Base-by-base conservation (phyloP, 2,888 invertebrate genomes). In the Mimachlamys varia region DNA sequence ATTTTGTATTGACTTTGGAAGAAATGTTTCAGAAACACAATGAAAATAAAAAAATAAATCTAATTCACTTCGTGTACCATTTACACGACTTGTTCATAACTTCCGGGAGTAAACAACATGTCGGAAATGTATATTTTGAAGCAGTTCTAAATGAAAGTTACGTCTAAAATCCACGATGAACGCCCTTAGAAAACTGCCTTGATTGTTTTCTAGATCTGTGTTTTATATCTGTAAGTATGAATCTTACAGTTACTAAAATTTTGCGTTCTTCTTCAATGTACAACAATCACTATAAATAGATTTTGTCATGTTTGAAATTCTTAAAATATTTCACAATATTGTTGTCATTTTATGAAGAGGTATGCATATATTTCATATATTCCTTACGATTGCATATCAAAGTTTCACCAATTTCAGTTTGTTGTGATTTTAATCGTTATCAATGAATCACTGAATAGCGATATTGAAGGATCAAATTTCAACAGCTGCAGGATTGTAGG, bases 101-200 rank as follows among this genome's bases (percentile, higher is more conserved):
- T 76, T 76, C 76, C 76, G 76, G 76, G 76, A 76, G 76, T 76
- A 76, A 76, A 76, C 76, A 76, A 76, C 76, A 76, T 76, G 76
- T 76, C 76, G 76, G 76, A 76, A 76, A 76, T 76, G 76, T 76
- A 27, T 76, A 76, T 33, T 76, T 76, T 76, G 27, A 27, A 76
- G 76, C 3, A 33, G 76, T 33, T 76, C 3, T 33, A 76, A 58
- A 33, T 33, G 13, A 76, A 76, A 76, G 76, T 27, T 27, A 76
- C 33, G 76, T 76, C 13, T 76, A 13, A 76, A 76, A 33, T 76
- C 33, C 76, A 76, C 76, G 10, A 76, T 76, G 76, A 76, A 33
- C 33, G 12, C 22, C 27, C 33, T 27, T 13, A 33, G 27, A 27
- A 76, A 33, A 76, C 33, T 7, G 17, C 76, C 76, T 33, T 76